Evolutionary conservation across 2,888 invertebrate genomes (phyloP), one percentile per base, ranked within the genome.

Genomic region (Acheta domesticus): DNA sequence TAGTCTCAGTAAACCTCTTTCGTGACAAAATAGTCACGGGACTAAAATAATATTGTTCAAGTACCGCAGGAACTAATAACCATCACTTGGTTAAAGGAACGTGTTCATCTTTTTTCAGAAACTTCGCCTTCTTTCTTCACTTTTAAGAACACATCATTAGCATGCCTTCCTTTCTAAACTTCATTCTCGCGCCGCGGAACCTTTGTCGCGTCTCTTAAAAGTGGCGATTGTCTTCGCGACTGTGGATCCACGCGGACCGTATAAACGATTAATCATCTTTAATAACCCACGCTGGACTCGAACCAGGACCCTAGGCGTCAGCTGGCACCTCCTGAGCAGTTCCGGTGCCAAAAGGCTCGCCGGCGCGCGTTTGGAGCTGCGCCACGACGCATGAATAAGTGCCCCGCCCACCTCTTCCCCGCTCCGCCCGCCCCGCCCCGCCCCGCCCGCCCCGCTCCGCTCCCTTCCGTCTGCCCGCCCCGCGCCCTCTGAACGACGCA

Each of bases 271-370:
- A 62, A 62, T 62, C 62, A 62, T 62, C 62, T 62, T 62, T 62
- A 62, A 62, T 62, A 62, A 62, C 62, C 62, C 62, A 16, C 14
- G 62, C 62, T 62, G 62, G 62, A 62, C 62, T 62, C 62, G n/a
- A 62, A 62, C 62, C 62, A 62, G 62, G 62, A 62, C 62, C 62
- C 62, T n/a, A 62, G 62, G 62, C 62, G 62, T 62, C 62, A 62
- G 62, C 62, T 62, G 62, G 62, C 62, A 62, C 62, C 62, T 62
- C 62, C 16, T 62, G 62, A 62, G 62, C n/a, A 14, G 62, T 62
- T 62, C 62, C 62, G 62, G 62, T 62, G 62, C 62, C 62, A 62
- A 62, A 62, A 62, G 62, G n/a, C 62, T 62, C 62, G n/a, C 62
- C 62, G 16, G 62, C 62, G 62, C 36, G 62, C 62, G 62, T 62